Conservation (phyloP, 2,113 vertebrate species). For the Sinosuthora webbiana region DNA sequence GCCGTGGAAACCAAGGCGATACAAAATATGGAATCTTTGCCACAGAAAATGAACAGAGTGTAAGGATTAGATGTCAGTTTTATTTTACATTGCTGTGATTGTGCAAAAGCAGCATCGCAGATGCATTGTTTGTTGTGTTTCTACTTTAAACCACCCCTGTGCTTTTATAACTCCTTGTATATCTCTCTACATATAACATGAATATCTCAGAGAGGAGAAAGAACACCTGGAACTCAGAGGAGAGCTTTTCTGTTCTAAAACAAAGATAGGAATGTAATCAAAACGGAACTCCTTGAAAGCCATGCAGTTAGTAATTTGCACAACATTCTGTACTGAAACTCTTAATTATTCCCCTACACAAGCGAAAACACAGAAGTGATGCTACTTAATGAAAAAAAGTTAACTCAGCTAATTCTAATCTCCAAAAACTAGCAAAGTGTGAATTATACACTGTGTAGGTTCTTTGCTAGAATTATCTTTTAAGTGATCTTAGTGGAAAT, state of each 20-base stretch:
- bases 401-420: neutral
- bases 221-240: neutral
- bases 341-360: neutral
- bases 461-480: neutral
- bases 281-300: neutral
- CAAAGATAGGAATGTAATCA: neutral
- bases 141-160: neutral
- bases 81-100: neutral
- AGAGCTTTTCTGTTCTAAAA: neutral
- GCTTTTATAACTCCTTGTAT: neutral
- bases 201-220: neutral
- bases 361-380: neutral
- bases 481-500: neutral
- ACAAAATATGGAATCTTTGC: constrained; percentile 77
- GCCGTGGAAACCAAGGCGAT: constrained; percentile 68
- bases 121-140: neutral
- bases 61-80: constrained; percentile 63
- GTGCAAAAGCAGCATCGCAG: neutral
- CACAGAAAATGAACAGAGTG: constrained; percentile 85
- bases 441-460: neutral
- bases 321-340: neutral
- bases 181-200: neutral
- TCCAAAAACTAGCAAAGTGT: neutral
- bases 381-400: neutral
- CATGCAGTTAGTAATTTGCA: accelerated